These are phyloP conservation scores for Cataglyphis rosenhaueri DNA, from an alignment of 2,888 invertebrate genomes.

Conservation along the genomic window DNA sequence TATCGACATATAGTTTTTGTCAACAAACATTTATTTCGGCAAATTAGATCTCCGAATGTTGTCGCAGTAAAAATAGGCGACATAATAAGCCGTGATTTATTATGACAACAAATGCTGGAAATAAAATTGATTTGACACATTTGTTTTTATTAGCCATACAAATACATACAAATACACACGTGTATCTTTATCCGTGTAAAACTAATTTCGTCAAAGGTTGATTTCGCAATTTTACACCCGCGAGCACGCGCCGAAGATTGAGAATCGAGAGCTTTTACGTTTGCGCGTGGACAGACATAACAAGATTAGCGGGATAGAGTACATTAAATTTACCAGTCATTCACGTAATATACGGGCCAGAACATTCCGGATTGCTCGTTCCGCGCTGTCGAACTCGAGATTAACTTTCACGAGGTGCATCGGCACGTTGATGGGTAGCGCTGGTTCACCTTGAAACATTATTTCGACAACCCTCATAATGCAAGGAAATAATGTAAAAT, in stretches of 20 bases:
- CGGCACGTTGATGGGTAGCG: slow-evolving; percentile 53
- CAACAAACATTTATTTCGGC: slow-evolving; percentile 6
- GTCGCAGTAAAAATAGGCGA: not conserved
- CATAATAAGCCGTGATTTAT: slow-evolving; percentile 16
- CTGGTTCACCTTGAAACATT: slow-evolving; percentile 49
- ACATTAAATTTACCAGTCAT: not conserved
- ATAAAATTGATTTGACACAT: not conserved
- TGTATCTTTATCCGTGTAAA: not conserved
- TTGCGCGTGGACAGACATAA: not conserved
- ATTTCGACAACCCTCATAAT: slow-evolving; percentile 40
- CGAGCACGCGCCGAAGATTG: not conserved
- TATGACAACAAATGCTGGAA: not conserved
- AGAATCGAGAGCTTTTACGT: slow-evolving; percentile 10
- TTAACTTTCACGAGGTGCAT: slow-evolving; percentile 63
- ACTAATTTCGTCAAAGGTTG: slow-evolving; percentile 6
- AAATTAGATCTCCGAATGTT: not conserved
- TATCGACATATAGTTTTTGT: not conserved
- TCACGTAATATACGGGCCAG: slow-evolving; percentile 34
- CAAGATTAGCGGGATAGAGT: not conserved
- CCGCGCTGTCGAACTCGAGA: slow-evolving; percentile 48
- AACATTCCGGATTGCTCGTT: slow-evolving; percentile 52
- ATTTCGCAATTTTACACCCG: not conserved
- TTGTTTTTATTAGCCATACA: not conserved
- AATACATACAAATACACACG: not conserved
- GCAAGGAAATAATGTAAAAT: slow-evolving; percentile 42